Base-by-base conservation (phyloP, 2,888 invertebrate species). In the Villa cingulata region DNA sequence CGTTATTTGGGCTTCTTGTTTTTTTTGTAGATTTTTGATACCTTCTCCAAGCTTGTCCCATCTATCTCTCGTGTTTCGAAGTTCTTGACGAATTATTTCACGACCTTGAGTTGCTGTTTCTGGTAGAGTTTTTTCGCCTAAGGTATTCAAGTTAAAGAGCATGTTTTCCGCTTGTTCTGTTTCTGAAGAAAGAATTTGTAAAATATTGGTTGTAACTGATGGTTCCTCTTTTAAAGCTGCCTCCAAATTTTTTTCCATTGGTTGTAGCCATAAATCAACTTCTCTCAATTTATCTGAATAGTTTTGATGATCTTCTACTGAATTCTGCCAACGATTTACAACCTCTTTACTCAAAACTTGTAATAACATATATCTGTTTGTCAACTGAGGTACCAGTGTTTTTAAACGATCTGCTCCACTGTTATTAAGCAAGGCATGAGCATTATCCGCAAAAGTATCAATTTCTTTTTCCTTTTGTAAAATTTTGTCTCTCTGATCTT, bases 81-180 rank as follows among this genome's bases (percentile, higher is more conserved):
- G 71, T 63, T 92, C 87, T 54, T 83, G 80, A n/a, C 95, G 77
- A 48, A 95, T 83, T 45, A 76, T 78, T 65, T 96, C 95, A 52
- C 95, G 77, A 1, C 95, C 95, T 56, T 83, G 81, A 1, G 94
- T 84, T 12, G 92, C 87, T 3, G 94, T 96, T 65, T 91, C 90
- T 0, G 92, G 88, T 51, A 91, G 76, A n/a, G 95, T 78, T 63
- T 85, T 83, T 61, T 96, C 95, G 3, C 90, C 90, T 1, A 84
- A 76, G 4, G 81, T 74, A 15, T 83, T 81, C 17, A 91, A 68
- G 37, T 80, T 77, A 46, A 78, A 76, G 32, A 95, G 73, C 57
- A 86, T 80, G 57, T 82, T 81, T 57, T 86, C 83, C 2, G 88
- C 89, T 61, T 87, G 84, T 56, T 92, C 90, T 55, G 81, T 79